Percentiles rank a stretch among this genome's conserved stretches.
phyloP scores from a whole-genome alignment of 2,113 vertebrate genomes.

The Glaucidium brasilianum region DNA sequence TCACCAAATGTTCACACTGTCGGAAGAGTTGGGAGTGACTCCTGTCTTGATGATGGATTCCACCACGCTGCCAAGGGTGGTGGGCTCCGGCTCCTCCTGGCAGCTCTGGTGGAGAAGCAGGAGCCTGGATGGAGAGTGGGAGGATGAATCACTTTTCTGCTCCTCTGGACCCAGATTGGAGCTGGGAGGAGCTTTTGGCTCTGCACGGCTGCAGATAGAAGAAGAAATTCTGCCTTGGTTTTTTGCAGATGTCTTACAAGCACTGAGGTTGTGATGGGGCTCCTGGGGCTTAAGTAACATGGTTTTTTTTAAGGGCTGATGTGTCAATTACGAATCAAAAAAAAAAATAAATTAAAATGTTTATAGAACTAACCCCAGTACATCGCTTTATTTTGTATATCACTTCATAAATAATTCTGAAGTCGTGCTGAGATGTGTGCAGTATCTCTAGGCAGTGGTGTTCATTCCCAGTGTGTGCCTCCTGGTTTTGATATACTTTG shows the following conservation, averaged over 20 bases:
- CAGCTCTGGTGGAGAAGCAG: background rate
- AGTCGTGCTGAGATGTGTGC: background rate
- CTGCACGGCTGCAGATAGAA: background rate
- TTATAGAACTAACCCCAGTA: background rate
- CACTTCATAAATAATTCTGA: background rate
- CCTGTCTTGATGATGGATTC: background rate
- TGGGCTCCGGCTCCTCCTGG: background rate
- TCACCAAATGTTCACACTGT: conserved; percentile 19
- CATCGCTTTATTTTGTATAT: background rate
- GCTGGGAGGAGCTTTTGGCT: background rate
- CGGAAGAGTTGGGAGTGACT: background rate
- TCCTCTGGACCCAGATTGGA: background rate
- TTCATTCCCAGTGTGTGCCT: background rate
- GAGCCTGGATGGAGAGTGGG: conserved; percentile 16
- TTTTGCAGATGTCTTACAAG: background rate
- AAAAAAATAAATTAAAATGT: background rate
- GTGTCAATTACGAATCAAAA: background rate
- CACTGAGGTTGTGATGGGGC: background rate
- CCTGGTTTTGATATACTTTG: background rate
- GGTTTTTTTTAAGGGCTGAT: background rate
- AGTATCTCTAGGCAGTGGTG: background rate
- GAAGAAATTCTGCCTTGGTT: background rate
- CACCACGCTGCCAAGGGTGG: background rate
- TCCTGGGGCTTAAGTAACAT: background rate
- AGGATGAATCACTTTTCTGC: conserved; percentile 35